Evolutionary conservation across 2,888 invertebrate genomes (phyloP).

Genomic region (Lobophora halterata): DNA sequence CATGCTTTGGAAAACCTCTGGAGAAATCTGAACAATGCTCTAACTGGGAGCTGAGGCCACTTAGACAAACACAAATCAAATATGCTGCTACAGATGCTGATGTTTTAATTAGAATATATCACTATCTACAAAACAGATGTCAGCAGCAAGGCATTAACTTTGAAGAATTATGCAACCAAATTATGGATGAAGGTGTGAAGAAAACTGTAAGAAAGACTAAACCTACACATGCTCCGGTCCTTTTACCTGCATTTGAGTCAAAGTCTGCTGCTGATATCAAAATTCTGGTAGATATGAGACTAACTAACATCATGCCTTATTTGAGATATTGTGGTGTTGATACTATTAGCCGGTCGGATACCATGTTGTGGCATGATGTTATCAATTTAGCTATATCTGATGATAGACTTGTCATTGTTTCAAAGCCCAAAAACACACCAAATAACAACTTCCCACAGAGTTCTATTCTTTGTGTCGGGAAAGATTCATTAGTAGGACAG

Average conservation of each 20-base stretch:
- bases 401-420: slow-evolving; percentile 54
- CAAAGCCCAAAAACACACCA: slow-evolving; percentile 76
- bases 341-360: slow-evolving; percentile 83
- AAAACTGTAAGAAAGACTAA: slow-evolving; percentile 67
- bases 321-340: slow-evolving; percentile 78
- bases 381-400: slow-evolving; percentile 64
- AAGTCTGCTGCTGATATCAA: slow-evolving; percentile 51
- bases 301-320: slow-evolving; percentile 55
- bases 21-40: slow-evolving; percentile 95
- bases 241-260: slow-evolving; percentile 34
- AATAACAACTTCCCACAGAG: slow-evolving; percentile 74
- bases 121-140: slow-evolving; percentile 77
- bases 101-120: slow-evolving; percentile 91
- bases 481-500: slow-evolving; percentile 81
- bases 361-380: slow-evolving; percentile 67
- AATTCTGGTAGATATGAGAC: slow-evolving; percentile 56
- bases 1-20: slow-evolving; percentile 87
- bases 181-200: slow-evolving; percentile 77
- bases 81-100: slow-evolving; percentile 95
- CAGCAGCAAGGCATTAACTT: slow-evolving; percentile 79
- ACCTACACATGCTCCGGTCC: slow-evolving; percentile 43
- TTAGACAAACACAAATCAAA: slow-evolving; percentile 87
- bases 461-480: slow-evolving; percentile 78
- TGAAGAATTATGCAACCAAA: slow-evolving; percentile 82
- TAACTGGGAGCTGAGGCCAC: slow-evolving; percentile 93